These are phyloP conservation scores for Patella pellucida DNA, from an alignment of 2,888 invertebrate species.

Conservation along the genomic window DNA sequence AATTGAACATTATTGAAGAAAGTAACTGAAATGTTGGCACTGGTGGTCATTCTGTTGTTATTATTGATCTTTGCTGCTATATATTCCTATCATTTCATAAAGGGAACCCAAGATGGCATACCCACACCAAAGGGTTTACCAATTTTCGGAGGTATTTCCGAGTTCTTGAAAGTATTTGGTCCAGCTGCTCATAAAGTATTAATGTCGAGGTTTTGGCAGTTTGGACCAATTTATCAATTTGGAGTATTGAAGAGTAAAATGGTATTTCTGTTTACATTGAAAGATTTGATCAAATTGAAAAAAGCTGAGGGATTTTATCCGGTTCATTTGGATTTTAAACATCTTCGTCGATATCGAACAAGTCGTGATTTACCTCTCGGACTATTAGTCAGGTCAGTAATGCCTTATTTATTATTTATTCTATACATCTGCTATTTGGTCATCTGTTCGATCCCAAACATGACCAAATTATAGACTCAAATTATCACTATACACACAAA, in stretches of 20 bases:
- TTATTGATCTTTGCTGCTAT: too few species aligned
- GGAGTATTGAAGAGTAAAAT: conserved; percentile 34
- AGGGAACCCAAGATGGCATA: neutral
- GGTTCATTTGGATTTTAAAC: conserved; percentile 42
- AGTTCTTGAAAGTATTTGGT: conserved; percentile 38
- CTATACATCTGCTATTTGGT: too few species aligned
- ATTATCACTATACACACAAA: too few species aligned
- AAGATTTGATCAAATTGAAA: conserved; percentile 34
- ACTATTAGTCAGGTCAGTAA: conserved; percentile 37
- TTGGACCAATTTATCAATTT: conserved; percentile 38
- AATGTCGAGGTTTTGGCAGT: conserved; percentile 25
- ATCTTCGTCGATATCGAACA: conserved; percentile 35
- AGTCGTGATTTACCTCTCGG: conserved; percentile 37
- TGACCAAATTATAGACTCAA: too few species aligned
- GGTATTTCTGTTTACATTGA: conserved; percentile 39
- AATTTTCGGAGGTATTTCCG: conserved; percentile 33
- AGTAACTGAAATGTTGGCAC: too few species aligned
- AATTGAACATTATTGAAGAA: too few species aligned
- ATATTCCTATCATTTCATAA: too few species aligned
- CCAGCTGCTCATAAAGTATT: conserved; percentile 35
- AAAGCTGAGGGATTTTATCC: conserved; percentile 40
- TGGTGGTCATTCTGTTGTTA: too few species aligned
- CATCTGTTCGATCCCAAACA: too few species aligned
- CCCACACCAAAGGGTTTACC: conserved; percentile 17
- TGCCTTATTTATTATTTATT: too few species aligned